Evolutionary conservation across 1,140 invertebrate genomes (phyloP).

Genomic region (Limonius californicus): DNA sequence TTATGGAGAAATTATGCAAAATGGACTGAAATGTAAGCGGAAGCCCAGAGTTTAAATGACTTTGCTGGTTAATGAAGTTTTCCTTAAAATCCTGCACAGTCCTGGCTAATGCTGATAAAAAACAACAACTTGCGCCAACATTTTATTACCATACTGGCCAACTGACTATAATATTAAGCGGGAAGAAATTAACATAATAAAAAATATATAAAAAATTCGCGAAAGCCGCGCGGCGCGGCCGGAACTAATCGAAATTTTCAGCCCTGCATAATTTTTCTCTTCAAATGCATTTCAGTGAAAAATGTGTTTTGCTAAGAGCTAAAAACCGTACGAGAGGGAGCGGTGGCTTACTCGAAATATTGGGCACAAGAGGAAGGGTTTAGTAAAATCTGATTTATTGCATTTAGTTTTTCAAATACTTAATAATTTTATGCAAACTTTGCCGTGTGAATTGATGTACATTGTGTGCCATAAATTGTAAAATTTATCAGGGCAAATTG

Average conservation of each 20-base stretch:
- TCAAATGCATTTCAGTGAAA: slow-evolving; percentile 6
- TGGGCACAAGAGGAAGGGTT: not conserved
- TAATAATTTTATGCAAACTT: too few relatives aligned
- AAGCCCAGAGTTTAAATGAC: slow-evolving; percentile 5
- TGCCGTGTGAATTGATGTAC: too few relatives aligned
- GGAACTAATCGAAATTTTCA: not conserved
- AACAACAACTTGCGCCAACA: not conserved
- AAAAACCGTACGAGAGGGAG: slow-evolving; percentile 2
- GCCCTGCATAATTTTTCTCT: not conserved
- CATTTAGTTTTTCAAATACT: too few relatives aligned
- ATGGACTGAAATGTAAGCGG: slow-evolving; percentile 10
- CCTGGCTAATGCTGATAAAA: not conserved
- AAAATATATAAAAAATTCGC: too few relatives aligned
- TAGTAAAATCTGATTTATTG: slow-evolving; percentile 6
- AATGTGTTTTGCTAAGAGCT: slow-evolving; percentile 8
- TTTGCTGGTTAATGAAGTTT: slow-evolving; percentile 4
- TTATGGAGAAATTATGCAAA: slow-evolving; percentile 24
- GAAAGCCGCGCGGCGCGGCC: too few relatives aligned
- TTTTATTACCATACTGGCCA: slow-evolving; percentile 6
- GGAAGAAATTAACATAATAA: not conserved
- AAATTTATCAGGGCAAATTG: too few relatives aligned
- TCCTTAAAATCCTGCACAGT: slow-evolving; percentile 3
- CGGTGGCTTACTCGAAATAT: not conserved
- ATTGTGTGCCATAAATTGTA: too few relatives aligned
- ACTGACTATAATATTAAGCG: slow-evolving; percentile 1